Base-by-base conservation (phyloP, 1,140 invertebrate species). In the Nomia melanderi region DNA sequence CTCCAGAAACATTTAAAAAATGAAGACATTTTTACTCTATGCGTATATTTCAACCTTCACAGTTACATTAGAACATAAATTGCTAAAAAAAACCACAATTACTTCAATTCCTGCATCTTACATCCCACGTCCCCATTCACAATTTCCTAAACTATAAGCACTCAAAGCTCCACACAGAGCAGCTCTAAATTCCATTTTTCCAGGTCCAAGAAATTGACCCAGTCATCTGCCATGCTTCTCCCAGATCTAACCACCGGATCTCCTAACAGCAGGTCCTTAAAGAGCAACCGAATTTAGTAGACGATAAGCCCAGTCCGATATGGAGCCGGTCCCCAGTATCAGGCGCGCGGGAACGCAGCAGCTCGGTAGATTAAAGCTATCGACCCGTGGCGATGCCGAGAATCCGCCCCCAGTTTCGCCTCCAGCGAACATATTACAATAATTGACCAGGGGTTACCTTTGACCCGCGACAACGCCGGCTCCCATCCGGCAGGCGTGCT, bases 361-460 rank as follows among this genome's bases (percentile, higher is more conserved):
- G 17, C 2, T 47, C 5, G 12, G 17, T 60, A n/a, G 57, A 60
- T 36, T 31, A 60, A 60, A 36, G 57, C 57, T 36, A 60, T 60
- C 57, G 57, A 60, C 20, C 31, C 57, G 20, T 8, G 31, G 31
- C 31, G 31, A 36, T 60, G 33, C 20, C 8, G 3, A 36, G 31
- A 1, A 7, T 17, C n/a, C 57, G 20, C 20, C 57, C 27, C 39
- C 8, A n/a, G n/a, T 25, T 12, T 44, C 36, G 60, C n/a, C 29
- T 20, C 7, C 31, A 36, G 53, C 67, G 54, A 59, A 44, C 67
- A 70, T 59, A 70, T 70, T 70, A 59, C 67, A 70, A 70, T 70
- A 59, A 70, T 70, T 70, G 67, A 57, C 33, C 53, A 70, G 54
- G 67, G 67, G 67, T 70, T 59, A 70, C 67, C 63, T 65, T 65